Conservation (phyloP, 2,888 invertebrate species). For the Apamea crenata region DNA sequence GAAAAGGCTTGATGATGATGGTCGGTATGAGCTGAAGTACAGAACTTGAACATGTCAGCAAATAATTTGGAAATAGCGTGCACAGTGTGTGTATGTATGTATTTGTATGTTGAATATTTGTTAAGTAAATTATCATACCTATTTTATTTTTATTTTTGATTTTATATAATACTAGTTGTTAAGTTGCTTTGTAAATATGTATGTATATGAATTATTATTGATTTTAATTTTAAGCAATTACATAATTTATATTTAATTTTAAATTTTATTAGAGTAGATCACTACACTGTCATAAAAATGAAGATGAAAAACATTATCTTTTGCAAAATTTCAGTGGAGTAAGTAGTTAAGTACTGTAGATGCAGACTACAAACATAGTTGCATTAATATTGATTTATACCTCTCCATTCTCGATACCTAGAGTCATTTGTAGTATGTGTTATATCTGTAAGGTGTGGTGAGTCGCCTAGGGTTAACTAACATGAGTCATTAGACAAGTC, state of each 20-base stretch:
- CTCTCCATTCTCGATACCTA: slow-evolving; percentile 73
- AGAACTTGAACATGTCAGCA: background rate
- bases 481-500: no score
- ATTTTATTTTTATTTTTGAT: no score
- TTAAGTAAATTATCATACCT: no score
- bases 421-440: slow-evolving; percentile 78
- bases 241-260: no score
- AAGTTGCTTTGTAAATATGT: no score
- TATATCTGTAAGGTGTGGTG: slow-evolving; percentile 74
- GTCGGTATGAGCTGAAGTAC: background rate
- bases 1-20: background rate
- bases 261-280: no score
- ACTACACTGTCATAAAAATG: no score
- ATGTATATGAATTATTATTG: no score
- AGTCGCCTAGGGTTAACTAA: slow-evolving; percentile 56
- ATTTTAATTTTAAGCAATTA: no score
- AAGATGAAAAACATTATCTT: background rate
- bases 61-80: background rate
- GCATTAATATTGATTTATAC: slow-evolving; percentile 80
- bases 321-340: slow-evolving; percentile 14
- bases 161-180: no score
- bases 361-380: slow-evolving; percentile 73
- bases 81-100: no score
- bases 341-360: slow-evolving; percentile 67
- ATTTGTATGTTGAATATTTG: no score